phyloP scores from a whole-genome alignment of 2,888 invertebrate species.

The Perdita meconis region DNA sequence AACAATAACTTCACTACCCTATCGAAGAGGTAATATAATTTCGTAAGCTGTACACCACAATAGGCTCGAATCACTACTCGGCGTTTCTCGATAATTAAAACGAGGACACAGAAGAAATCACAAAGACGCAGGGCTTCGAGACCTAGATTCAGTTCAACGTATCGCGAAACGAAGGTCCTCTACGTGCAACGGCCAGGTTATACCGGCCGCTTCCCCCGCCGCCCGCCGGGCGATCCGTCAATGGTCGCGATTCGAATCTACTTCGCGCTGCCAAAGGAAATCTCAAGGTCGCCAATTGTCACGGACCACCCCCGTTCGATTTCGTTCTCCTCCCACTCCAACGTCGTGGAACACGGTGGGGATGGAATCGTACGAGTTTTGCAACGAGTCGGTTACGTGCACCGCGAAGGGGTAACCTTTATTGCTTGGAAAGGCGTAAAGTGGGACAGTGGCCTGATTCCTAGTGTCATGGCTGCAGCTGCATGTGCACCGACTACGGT shows the following conservation, averaged over 20 bases:
- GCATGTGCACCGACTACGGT: constrained; percentile 73
- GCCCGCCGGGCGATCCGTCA: constrained; percentile 5
- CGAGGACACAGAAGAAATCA: constrained; percentile 2
- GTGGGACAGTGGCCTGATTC: constrained; percentile 82
- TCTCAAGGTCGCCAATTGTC: constrained; percentile 22
- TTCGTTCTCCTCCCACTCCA: constrained; percentile 26
- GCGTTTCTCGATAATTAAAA: neutral
- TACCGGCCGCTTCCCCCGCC: neutral
- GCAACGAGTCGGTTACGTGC: constrained; percentile 62
- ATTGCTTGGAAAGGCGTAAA: constrained; percentile 79
- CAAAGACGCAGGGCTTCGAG: neutral
- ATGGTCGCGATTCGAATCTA: neutral
- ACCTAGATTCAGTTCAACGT: constrained; percentile 33
- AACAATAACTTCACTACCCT: too few relatives aligned
- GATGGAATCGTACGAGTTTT: constrained; percentile 56
- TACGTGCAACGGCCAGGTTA: constrained; percentile 10
- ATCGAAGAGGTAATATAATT: too few relatives aligned
- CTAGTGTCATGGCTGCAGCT: constrained; percentile 80
- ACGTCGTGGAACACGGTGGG: too few relatives aligned
- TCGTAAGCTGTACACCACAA: neutral
- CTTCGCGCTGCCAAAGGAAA: constrained; percentile 1
- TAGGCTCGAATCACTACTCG: neutral
- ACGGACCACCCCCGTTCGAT: neutral
- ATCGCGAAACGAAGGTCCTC: constrained; percentile 1
- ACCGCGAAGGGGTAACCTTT: constrained; percentile 71